Base-by-base conservation (phyloP, 2,888 invertebrate species). In the Agapostemon virescens region DNA sequence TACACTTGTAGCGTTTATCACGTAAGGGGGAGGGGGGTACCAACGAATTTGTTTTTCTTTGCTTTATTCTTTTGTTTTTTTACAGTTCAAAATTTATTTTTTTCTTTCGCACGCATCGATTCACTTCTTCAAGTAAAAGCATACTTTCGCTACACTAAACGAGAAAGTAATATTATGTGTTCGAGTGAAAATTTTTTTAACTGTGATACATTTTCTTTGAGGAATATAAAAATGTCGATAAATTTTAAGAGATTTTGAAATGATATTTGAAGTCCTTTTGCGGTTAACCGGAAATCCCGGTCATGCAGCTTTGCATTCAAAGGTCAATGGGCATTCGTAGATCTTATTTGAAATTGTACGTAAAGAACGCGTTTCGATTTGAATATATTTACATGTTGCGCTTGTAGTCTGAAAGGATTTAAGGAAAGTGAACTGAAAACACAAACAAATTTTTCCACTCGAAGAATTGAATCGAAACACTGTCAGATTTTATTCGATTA, bases 381-480 rank as follows among this genome's bases (percentile, higher is more conserved):
- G 55, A 72, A 71, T 23, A 69, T 26, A 42, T 82, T 72, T 33
- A 74, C 52, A 26, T 64, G 70, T 63, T 40, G 40, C 26, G 33
- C n/a, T 11, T 20, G 58, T 70, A 36, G 17, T 63, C 72, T 30
- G 45, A 69, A 63, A 70, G 23, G 58, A 69, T 80, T 45, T 23
- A 36, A 23, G 33, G 26, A 26, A 58, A 66, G 33, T 0, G 20
- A 2, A 33, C 11, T 30, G 15, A 33, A 20, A 70, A 55, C 2
- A 38, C 9, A 9, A 38, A 49, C 49, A 49, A 11, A 26, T 67
- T n/a, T 76, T 69, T 68, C 52, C 80, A 78, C 77, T 84, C 79
- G 87, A 88, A 88, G 88, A 84, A 88, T 74, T 88, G 85, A 88
- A 88, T 88, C 88, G 87, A 88, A 84, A 70, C 63, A 84, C 70